A percentile compares a stretch with the other conserved stretches of the same genome.
Evolutionary conservation across 23 tunicate species (phyloP).

Genomic region (Ciona savignyi): DNA sequence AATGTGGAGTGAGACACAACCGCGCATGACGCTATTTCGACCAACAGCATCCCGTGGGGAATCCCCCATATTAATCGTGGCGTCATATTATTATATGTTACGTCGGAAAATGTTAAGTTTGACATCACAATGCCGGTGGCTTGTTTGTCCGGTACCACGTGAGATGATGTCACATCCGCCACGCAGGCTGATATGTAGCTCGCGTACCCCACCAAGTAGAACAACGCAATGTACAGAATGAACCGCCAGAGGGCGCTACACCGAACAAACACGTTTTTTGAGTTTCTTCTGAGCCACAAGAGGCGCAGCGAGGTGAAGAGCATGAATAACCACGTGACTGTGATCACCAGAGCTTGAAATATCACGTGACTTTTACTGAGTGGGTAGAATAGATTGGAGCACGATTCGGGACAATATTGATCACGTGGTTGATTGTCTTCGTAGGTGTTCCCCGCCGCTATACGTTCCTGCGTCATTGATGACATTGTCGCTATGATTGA

Average conservation of each 20-base stretch:
- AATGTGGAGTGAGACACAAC: constrained; percentile 39
- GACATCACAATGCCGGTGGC: not conserved
- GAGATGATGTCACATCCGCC: constrained; percentile 18
- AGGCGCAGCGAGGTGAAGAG: constrained; percentile 40
- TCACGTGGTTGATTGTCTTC: too few relatives aligned
- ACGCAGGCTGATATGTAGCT: constrained; percentile 39
- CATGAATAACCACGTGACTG: constrained; percentile 41
- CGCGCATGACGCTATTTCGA: constrained; percentile 21
- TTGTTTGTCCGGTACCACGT: not conserved
- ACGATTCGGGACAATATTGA: too few relatives aligned
- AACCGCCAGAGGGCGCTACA: constrained; percentile 93
- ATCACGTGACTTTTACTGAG: constrained; percentile 28
- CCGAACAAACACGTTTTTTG: constrained; percentile 76
- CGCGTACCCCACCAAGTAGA: constrained; percentile 27
- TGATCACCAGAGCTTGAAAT: constrained; percentile 18
- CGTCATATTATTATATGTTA: too few relatives aligned
- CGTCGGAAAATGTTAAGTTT: not conserved
- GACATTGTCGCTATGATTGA: too few relatives aligned
- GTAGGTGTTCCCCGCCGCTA: too few relatives aligned
- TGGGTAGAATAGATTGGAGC: constrained; percentile 33
- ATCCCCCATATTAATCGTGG: too few relatives aligned
- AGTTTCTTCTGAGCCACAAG: constrained; percentile 67
- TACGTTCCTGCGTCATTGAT: too few relatives aligned
- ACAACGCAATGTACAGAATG: constrained; percentile 30
- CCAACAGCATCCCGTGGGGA: not conserved